Percentiles rank a stretch among this genome's conserved stretches.
Conservation (phyloP, 2,797 vertebrate species). For the Tauraco hartlaubi region DNA sequence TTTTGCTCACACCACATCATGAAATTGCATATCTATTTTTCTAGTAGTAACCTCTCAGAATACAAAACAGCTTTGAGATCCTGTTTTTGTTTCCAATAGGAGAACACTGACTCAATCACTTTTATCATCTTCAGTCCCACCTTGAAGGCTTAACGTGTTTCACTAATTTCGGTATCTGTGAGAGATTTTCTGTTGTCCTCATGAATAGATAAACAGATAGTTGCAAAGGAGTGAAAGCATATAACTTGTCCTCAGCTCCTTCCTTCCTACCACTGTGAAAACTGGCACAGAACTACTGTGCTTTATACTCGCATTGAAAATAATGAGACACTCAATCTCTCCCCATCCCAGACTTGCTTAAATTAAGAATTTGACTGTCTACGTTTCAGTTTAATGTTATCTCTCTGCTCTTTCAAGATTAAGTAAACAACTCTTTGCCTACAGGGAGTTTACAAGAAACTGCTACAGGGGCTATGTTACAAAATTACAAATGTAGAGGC, state of each 20-base stretch:
- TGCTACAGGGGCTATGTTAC: background rate
- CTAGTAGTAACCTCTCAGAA: background rate
- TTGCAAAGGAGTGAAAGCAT: background rate
- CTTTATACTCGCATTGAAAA: background rate
- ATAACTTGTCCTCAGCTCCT: background rate
- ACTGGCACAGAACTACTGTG: background rate
- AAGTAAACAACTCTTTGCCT: background rate
- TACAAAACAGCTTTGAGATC: background rate
- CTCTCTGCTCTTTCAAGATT: background rate
- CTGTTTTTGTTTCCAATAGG: background rate
- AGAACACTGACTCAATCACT: background rate
- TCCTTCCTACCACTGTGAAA: background rate
- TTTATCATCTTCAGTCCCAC: background rate
- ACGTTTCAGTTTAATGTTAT: background rate
- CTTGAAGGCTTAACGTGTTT: background rate
- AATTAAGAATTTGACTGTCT: background rate
- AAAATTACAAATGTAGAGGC: background rate
- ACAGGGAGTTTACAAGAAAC: background rate
- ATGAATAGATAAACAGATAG: background rate
- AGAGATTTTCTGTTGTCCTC: background rate
- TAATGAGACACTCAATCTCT: background rate
- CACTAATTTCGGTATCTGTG: background rate
- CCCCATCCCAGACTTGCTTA: background rate
- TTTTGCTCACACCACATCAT: fast-evolving
- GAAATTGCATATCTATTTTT: background rate